Evolutionary conservation across 2,888 invertebrate genomes (phyloP), one percentile per base, ranked within the genome.

Genomic region (Pachycephus smyrnensis): DNA sequence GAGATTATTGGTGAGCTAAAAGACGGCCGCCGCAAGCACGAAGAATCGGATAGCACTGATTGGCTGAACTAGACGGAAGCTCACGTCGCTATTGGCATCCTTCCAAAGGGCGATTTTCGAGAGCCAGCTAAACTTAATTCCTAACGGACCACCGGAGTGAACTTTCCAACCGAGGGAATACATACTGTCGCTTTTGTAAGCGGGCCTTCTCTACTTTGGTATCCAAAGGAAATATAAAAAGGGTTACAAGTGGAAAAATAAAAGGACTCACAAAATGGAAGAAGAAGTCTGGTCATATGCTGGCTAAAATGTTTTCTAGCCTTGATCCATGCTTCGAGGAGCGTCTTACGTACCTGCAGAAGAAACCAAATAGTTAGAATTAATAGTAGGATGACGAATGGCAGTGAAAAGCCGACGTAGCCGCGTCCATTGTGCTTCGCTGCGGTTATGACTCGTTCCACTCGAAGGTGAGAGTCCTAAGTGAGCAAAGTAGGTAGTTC

Each of bases 21-120:
- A 55, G 55, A 55, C 55, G 55, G 55, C 55, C 23, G 55, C 55
- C 9, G 55, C 23, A 55, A 55, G 55, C 23, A 55, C 55, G 23
- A 55, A 55, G 55, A 55, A 55, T 55, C 55, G 23, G 55, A 40
- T 74, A 73, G 76, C 55, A 37, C 37, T 31, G 36, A 73, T 40
- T 37, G 33, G 55, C 71, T 68, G 74, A 78, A 76, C 74, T 73
- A 69, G 76, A 76, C 35, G n/a, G 30, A 30, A n/a, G 76, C 36
- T 77, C 69, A 36, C 36, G 77, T 69, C 6, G 36, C 81, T 78
- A 86, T 84, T 87, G 87, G 87, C 85, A 68, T 32, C 75, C 75
- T 77, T 79, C 86, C 86, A 87, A 84, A 87, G 86, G 83, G 86
- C 84, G 82, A 82, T 87, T 85, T 85, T 87, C 82, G 80, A 82